Evolutionary conservation across 2,797 vertebrate species (phyloP), one percentile per base, ranked within the genome.

Genomic region (Hylomyscus alleni): DNA sequence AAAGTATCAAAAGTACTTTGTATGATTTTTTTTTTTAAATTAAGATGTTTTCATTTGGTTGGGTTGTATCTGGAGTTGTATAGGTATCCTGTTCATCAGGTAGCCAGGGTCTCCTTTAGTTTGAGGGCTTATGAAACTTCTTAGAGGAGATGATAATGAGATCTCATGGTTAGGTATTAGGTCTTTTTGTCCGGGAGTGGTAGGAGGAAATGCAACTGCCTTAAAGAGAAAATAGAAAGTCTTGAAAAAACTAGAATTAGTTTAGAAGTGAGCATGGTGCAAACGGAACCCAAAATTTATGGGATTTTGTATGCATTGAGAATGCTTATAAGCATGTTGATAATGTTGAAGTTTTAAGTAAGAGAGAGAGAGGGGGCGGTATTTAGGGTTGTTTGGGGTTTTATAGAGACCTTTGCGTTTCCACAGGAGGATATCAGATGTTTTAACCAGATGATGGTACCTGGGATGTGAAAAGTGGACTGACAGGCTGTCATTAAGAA

Each of bases 381-480:
- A 24, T 72, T 87, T 95, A 52, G n/a, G 40, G 84, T 96, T 81
- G 26, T 60, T 72, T 37, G 69, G 17, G 73, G 73, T 94, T 95
- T 95, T 88, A 29, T 86, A 81, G 90, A 56, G 29, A 47, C 92
- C 2, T 78, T 93, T 80, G 81, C 37, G 6, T 95, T 97, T 56
- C 54, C 87, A n/a, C 12, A 73, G 50, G 26, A 92, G 67, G 50
- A 56, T 6, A 37, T 54, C 50, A 67, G 19, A 13, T 85, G 44
- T 52, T 86, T 86, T 72, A 86, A 86, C 6, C 1, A 85, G 62
- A 22, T 52, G 62, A 69, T 85, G 62, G 29, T 29, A 65, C 83
- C 47, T 14, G 50, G 2, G 20, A 52, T 50, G 20, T 50, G 47
- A 52, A 73, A 29, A 29, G 13, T 52, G 44, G 44, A 50, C 62